These are phyloP conservation scores for Drosophila anomelani DNA, from an alignment of 2,888 invertebrate genomes.

Conservation along the genomic window DNA sequence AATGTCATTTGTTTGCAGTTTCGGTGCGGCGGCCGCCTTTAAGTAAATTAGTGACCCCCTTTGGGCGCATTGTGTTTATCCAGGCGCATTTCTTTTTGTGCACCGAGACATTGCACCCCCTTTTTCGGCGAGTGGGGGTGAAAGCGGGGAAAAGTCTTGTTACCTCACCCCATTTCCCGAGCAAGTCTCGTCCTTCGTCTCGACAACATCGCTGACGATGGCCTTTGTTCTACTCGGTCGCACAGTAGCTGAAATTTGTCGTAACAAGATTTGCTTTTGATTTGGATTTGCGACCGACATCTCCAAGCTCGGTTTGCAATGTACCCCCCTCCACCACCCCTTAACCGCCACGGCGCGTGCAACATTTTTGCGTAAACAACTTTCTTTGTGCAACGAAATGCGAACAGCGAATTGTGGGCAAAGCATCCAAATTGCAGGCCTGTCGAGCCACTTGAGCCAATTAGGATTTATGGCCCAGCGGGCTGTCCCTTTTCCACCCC, in stretches of 20 bases:
- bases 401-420: slow-evolving; percentile 28
- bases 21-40: slow-evolving; percentile 64
- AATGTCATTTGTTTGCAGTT: slow-evolving; percentile 72
- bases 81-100: slow-evolving; percentile 69
- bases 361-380: slow-evolving; percentile 71
- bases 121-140: background rate
- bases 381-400: slow-evolving; percentile 64
- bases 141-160: background rate
- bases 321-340: background rate
- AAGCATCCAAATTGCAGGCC: slow-evolving; percentile 43
- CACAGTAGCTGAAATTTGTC: slow-evolving; percentile 72
- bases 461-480: slow-evolving; percentile 63
- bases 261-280: slow-evolving; percentile 76
- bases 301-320: slow-evolving; percentile 18
- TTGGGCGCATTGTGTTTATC: slow-evolving; percentile 67
- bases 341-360: slow-evolving; percentile 32
- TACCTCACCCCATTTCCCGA: background rate
- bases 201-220: slow-evolving; percentile 33
- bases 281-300: slow-evolving; percentile 38
- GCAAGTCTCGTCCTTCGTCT: slow-evolving; percentile 39
- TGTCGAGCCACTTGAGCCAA: slow-evolving; percentile 64
- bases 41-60: slow-evolving; percentile 70
- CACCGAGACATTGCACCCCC: slow-evolving; percentile 55
- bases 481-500: slow-evolving; percentile 6
- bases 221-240: slow-evolving; percentile 71